Evolutionary conservation across 2,888 invertebrate genomes (phyloP), one percentile per base, ranked within the genome.

Genomic region (Eristalis intricaria): DNA sequence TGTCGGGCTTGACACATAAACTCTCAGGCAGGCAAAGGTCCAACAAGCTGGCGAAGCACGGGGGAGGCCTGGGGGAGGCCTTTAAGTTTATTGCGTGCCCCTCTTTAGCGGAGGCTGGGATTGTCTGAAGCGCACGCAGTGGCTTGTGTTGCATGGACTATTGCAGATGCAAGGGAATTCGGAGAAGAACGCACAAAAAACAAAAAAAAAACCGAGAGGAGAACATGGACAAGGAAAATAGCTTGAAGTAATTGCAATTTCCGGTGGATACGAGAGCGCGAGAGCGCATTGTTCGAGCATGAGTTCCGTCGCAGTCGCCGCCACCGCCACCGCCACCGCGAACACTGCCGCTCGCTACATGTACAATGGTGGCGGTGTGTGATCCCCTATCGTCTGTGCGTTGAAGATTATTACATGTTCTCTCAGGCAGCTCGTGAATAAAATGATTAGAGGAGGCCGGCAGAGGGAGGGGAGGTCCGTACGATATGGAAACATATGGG

Each of bases 191-290:
- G 2, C 64, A 19, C 11, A 56, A 56, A 56, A 32, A 58, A 22
- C 22, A 50, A 22, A 66, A 15, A 38, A 23, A 15, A 11, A 35
- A 35, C 10, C 11, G 43, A 43, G 43, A 43, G 43, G 15, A 15
- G 43, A 43, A 5, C 32, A 32, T 50, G 38, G 23, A 70, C 61
- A 43, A 58, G 65, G 65, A 60, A 77, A 69, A 65, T 77, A 77
- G 80, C 80, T 84, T 71, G 64, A 81, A 68, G 68, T 81, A 81
- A 85, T 85, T 85, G 85, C 82, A 82, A 77, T 81, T 69, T 85
- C 85, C 85, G 85, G 85, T 85, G 63, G 66, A 80, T 71, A 71
- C 50, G 50, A 50, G 50, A 19, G 50, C 19, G 50, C 50, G 50
- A n/a, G 50, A n/a, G 50, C 5, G 50, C 50, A 50, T 80, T 71